Percentiles rank a stretch among this genome's conserved stretches.
Evolutionary conservation across 2,113 vertebrate species (phyloP).

Genomic region (Pseudorhombus dupliciocellatus): DNA sequence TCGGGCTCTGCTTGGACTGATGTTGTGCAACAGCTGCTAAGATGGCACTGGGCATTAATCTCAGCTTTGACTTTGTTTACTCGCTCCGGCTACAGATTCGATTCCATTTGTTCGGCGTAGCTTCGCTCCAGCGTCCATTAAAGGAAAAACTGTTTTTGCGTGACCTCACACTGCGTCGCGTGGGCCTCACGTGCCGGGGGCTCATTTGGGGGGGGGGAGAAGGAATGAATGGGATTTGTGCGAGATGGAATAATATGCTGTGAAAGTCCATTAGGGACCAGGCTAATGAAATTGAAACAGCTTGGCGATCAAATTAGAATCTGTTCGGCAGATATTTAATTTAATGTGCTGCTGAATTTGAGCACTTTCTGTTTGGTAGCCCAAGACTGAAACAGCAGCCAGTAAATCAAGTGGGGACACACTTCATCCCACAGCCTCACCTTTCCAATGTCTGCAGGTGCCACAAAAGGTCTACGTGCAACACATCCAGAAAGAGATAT

Average conservation of each 20-base stretch:
- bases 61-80: slow-evolving; percentile 22
- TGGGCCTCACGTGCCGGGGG: slow-evolving; percentile 33
- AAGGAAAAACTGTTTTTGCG: slow-evolving; percentile 7
- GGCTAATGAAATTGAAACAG: slow-evolving; percentile 82
- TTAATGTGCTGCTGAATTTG: slow-evolving; percentile 81
- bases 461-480: neutral
- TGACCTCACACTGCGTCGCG: slow-evolving; percentile 49
- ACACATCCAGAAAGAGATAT: neutral
- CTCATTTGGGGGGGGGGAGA: slow-evolving; percentile 59
- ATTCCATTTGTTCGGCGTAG: slow-evolving; percentile 7
- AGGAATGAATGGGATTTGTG: slow-evolving; percentile 76
- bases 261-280: slow-evolving; percentile 77
- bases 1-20: slow-evolving; percentile 7
- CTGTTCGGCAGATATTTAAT: slow-evolving; percentile 84
- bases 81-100: slow-evolving; percentile 19
- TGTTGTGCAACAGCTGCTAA: slow-evolving; percentile 42
- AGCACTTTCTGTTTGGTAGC: slow-evolving; percentile 78
- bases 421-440: slow-evolving; percentile 36
- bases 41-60: slow-evolving; percentile 26
- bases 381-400: slow-evolving; percentile 74
- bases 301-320: slow-evolving; percentile 84
- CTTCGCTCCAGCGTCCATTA: slow-evolving; percentile 8
- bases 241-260: slow-evolving; percentile 74
- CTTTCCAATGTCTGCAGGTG: slow-evolving; percentile 27
- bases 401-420: slow-evolving; percentile 68